Evolutionary conservation across 2,888 invertebrate genomes (phyloP), one percentile per base, ranked within the genome.

Genomic region (Drosophila peninsularis): DNA sequence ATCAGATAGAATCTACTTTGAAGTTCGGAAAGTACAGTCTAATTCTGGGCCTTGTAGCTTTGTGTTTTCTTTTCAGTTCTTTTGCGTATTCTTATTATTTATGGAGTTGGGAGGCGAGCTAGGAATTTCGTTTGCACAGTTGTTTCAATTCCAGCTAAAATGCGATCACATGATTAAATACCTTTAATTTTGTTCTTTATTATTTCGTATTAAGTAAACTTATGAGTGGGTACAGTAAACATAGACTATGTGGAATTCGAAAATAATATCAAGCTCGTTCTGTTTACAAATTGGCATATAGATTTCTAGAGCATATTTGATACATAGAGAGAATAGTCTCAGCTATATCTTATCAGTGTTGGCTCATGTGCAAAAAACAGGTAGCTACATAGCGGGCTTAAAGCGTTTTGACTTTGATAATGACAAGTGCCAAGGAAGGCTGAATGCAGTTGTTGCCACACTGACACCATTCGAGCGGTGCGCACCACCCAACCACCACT

Each of bases 101-200:
- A 62, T 78, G 69, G 62, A 80, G 75, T 63, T 72, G 64, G 64
- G 47, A 44, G 53, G 30, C 45, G 45, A 39, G 61, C 64, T 14
- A n/a, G 63, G 75, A 84, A 82, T 79, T 71, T 77, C 50, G 67
- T 82, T 82, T 83, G 58, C 32, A 86, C 82, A 82, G 81, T 79
- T 82, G 82, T 63, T 58, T 65, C 27, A 57, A 21, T 62, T 37
- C 44, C 42, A 63, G 52, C 37, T 27, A 50, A 69, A 69, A 19
- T 27, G 44, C 32, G 67, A 63, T 67, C 58, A 64, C 44, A 39
- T 62, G 50, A 2, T 42, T 53, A 63, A 57, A 47, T 39, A 67
- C 19, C 41, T 50, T 57, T 21, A 21, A 57, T 39, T 57, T 47
- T 17, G 17, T 3, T 30, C 17, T n/a, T 27, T 49, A 49, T 44